Evolutionary conservation across 2,797 vertebrate species (phyloP), one percentile per base, ranked within the genome.

Genomic region (Liparis tanakae): DNA sequence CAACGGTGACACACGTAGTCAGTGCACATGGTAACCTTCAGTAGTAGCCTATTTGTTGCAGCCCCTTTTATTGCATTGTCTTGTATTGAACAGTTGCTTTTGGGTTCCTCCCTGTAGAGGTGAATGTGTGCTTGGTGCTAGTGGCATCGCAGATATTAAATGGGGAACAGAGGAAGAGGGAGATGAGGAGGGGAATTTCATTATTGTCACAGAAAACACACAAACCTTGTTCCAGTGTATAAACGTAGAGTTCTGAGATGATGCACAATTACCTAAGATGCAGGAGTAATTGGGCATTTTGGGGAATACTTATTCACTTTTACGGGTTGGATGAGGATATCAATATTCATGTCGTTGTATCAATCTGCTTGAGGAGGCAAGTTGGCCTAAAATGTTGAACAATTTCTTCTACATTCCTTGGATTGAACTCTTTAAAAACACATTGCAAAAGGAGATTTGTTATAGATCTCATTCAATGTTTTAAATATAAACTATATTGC

Each of bases 81-180:
- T 77, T 56, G 46, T 74, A 62, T 77, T 79, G 33, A 60, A 54
- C 13, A 43, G 64, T 66, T 81, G 74, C 72, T 82, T 67, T 70
- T 62, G 60, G 60, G 84, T 84, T 80, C 63, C 37, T 79, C 80
- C 72, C 66, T 2, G 15, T 34, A 60, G 74, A 78, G 69, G 57
- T 7, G 39, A 69, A 58, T 77, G 71, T 70, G 86, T 78, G 78
- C 73, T 70, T 79, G 59, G 67, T 69, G 46, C 65, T 64, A 60
- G 55, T 73, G 37, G 71, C 72, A 65, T 77, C 36, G 48, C 18
- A 51, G 18, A 74, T 71, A 81, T 78, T 55, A 78, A 80, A 67
- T 17, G 30, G 18, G 59, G 41, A 76, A 58, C 43, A 72, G 41
- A 44, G 50, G 67, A 67, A 64, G 36, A 71, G 57, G 46, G 7